Conservation (phyloP, 2,113 vertebrate genomes). For the Rafetus swinhoei region DNA sequence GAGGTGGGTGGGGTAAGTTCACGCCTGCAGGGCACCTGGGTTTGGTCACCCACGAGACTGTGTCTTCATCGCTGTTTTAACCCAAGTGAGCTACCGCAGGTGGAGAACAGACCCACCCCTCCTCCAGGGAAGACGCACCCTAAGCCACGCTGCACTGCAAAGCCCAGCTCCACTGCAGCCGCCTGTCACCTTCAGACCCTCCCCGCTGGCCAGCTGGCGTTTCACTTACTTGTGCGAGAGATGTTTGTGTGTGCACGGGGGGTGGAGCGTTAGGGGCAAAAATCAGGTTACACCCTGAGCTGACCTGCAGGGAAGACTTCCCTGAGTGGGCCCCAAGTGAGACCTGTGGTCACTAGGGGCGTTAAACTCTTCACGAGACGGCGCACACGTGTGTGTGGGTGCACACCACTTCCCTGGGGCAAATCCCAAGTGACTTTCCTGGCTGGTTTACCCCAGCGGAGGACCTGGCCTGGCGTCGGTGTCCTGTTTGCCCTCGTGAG, state of each 20-base stretch:
- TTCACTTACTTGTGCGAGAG: no score
- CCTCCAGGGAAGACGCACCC: no score
- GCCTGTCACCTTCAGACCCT: not conserved
- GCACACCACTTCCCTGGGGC: not conserved
- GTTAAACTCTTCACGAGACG: no score
- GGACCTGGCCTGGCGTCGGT: not conserved
- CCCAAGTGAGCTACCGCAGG: no score
- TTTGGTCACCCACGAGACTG: no score
- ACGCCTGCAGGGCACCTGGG: no score
- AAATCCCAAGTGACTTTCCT: not conserved
- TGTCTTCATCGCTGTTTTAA: no score
- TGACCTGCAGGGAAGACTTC: not conserved
- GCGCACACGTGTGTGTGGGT: rapidly evolving
- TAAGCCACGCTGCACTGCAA: no score
- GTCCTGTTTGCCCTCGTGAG: not conserved
- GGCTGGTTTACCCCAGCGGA: not conserved
- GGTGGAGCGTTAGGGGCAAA: not conserved
- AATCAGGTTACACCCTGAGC: not conserved
- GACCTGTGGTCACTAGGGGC: not conserved
- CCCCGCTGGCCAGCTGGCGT: no score
- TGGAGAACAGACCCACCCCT: no score
- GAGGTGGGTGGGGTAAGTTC: no score
- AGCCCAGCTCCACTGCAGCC: no score
- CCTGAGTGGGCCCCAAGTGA: not conserved
- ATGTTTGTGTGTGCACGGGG: not conserved